A percentile compares a stretch with the other conserved stretches of the same genome.
These are phyloP conservation scores for Stichopus chloronotus DNA, from an alignment of 35 echinoderm and acorn worm species.

Conservation along the genomic window DNA sequence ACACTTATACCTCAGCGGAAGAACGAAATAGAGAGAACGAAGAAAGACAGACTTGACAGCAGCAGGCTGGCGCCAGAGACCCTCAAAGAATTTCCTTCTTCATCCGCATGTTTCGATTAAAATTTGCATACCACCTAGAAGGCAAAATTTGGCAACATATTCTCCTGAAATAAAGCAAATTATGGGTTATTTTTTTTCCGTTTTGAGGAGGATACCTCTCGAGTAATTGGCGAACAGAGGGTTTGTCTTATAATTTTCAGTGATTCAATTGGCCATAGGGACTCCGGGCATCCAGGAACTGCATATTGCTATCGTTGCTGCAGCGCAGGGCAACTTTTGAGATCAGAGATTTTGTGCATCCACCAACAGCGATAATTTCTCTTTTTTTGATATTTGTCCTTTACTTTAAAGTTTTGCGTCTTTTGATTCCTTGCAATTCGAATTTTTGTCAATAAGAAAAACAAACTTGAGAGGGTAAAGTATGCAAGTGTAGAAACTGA, in stretches of 20 bases:
- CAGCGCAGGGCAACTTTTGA: too few species aligned
- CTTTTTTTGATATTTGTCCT: not conserved
- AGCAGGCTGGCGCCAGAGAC: slow-evolving; percentile 26
- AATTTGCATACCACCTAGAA: slow-evolving; percentile 54
- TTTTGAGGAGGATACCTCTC: slow-evolving; percentile 5
- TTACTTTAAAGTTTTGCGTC: too few species aligned
- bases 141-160: slow-evolving; percentile 3
- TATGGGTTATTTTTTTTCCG: not conserved
- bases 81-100: slow-evolving; percentile 28
- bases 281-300: not conserved
- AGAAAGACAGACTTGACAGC: not conserved
- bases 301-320: too few species aligned
- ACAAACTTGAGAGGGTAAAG: too few species aligned
- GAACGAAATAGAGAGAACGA: not conserved
- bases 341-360: not conserved
- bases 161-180: not conserved
- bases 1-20: not conserved
- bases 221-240: slow-evolving; percentile 22
- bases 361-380: not conserved
- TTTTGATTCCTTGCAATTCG: too few species aligned
- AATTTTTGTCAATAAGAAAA: too few species aligned
- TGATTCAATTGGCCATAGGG: slow-evolving; percentile 13
- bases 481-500: too few species aligned
- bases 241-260: not conserved
- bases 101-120: slow-evolving; percentile 44